Percentiles rank a stretch among this genome's conserved stretches.
These are phyloP conservation scores for Cephus sareptanus DNA, from an alignment of 2,888 invertebrate species.

Conservation along the genomic window DNA sequence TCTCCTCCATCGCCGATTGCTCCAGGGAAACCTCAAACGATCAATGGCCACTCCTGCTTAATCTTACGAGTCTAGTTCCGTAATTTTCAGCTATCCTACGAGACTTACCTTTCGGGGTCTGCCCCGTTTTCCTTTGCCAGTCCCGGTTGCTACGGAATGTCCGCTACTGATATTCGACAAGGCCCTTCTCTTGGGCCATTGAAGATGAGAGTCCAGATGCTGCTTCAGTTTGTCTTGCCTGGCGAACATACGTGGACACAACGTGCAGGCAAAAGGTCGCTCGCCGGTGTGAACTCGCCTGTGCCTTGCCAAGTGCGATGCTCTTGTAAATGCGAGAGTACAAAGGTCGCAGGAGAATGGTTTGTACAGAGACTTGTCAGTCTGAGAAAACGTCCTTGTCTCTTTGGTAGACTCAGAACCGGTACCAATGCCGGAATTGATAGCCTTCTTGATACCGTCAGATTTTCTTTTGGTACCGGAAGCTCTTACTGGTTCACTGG, in stretches of 20 bases:
- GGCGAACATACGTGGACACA: constrained; percentile 78
- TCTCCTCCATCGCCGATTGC: constrained; percentile 54
- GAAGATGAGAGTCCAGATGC: constrained; percentile 66
- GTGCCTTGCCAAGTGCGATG: constrained; percentile 77
- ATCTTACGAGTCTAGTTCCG: not conserved
- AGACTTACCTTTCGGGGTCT: constrained; percentile 54
- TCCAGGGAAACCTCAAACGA: constrained; percentile 46
- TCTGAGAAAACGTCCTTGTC: constrained; percentile 29
- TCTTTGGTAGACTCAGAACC: constrained; percentile 19
- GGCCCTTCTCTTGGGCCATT: constrained; percentile 51
- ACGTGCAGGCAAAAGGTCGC: constrained; percentile 76
- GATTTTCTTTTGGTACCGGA: constrained; percentile 14
- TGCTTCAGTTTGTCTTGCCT: constrained; percentile 79
- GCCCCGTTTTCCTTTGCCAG: constrained; percentile 54
- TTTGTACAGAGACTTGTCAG: constrained; percentile 54
- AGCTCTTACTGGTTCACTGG: constrained; percentile 30
- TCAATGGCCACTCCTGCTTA: constrained; percentile 11
- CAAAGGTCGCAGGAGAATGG: constrained; percentile 61
- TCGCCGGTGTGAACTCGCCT: constrained; percentile 79
- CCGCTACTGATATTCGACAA: constrained; percentile 21
- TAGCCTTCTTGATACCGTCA: constrained; percentile 12
- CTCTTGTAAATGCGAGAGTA: constrained; percentile 71
- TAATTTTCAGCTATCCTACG: constrained; percentile 10
- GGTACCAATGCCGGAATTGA: not conserved
- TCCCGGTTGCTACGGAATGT: constrained; percentile 28